Percentiles rank a stretch among this genome's conserved stretches.
Evolutionary conservation across 2,888 invertebrate species (phyloP).

Genomic region (Carabus problematicus): DNA sequence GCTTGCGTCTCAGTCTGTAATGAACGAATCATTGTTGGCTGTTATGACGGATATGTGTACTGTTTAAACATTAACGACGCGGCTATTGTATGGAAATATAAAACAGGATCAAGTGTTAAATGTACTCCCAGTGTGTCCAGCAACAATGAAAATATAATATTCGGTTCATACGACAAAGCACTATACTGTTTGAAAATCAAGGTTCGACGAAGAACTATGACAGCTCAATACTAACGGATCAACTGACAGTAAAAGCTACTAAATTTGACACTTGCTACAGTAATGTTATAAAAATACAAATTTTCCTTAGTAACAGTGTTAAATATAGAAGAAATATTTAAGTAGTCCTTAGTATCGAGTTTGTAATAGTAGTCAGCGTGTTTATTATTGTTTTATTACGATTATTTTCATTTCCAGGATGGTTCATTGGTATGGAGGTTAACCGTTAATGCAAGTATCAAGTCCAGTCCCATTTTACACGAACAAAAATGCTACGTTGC

Average conservation of each 20-base stretch:
- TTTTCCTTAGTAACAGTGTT: too few species aligned
- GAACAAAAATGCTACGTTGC: conserved; percentile 61
- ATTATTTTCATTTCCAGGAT: conserved; percentile 58
- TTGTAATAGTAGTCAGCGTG: too few species aligned
- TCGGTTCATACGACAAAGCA: conserved; percentile 76
- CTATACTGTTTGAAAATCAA: conserved; percentile 66
- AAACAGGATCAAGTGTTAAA: conserved; percentile 71
- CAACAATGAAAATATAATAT: conserved; percentile 61
- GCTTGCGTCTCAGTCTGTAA: conserved; percentile 58
- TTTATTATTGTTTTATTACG: too few species aligned
- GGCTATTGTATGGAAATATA: conserved; percentile 67
- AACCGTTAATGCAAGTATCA: conserved; percentile 58
- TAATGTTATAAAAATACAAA: too few species aligned
- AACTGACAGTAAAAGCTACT: too few species aligned
- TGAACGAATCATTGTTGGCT: conserved; percentile 71
- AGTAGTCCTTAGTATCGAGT: too few species aligned
- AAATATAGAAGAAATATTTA: too few species aligned
- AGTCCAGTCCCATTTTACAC: conserved; percentile 60
- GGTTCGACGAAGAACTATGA: too few species aligned
- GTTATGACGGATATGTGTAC: conserved; percentile 78
- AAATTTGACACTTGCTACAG: too few species aligned
- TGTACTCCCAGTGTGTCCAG: conserved; percentile 63
- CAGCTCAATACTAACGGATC: too few species aligned
- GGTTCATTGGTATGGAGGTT: conserved; percentile 59
- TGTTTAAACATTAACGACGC: conserved; percentile 67